Percentiles rank a stretch among this genome's conserved stretches.
These are phyloP conservation scores for Kryphioiulus occultus DNA, from an alignment of 2,888 invertebrate species.

Conservation along the genomic window DNA sequence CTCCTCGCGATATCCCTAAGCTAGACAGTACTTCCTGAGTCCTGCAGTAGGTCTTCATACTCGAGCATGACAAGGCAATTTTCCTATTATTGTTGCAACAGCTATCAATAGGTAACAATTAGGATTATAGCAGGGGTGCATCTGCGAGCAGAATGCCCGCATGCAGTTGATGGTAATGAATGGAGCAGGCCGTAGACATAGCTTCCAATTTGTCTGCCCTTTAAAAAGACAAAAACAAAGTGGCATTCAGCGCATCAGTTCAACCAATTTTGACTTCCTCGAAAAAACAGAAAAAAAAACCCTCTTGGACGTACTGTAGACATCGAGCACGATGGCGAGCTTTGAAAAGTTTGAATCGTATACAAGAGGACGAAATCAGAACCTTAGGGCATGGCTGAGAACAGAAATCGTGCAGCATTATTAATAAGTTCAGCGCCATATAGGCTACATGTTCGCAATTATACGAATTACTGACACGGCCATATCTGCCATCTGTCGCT, in stretches of 20 bases:
- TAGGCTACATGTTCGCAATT: neutral
- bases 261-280: constrained; percentile 3
- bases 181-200: neutral
- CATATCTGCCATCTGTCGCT: constrained; percentile 32
- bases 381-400: constrained; percentile 4
- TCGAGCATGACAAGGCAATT: neutral
- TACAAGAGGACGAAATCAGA: neutral
- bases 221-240: constrained; percentile 27
- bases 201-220: neutral
- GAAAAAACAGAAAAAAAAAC: neutral
- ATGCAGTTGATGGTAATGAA: constrained; percentile 3
- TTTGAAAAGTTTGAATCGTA: constrained; percentile 4
- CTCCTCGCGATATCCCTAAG: neutral
- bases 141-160: constrained; percentile 25
- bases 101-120: constrained; percentile 40
- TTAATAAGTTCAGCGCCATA: constrained; percentile 7
- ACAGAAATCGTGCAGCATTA: neutral
- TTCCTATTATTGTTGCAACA: constrained; percentile 28
- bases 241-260: neutral
- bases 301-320: neutral
- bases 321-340: neutral
- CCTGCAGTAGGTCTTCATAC: constrained; percentile 36
- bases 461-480: constrained; percentile 30
- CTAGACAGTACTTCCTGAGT: constrained; percentile 21
- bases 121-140: constrained; percentile 18